Conservation (phyloP, 1,140 invertebrate species). For the Linepithema humile region DNA sequence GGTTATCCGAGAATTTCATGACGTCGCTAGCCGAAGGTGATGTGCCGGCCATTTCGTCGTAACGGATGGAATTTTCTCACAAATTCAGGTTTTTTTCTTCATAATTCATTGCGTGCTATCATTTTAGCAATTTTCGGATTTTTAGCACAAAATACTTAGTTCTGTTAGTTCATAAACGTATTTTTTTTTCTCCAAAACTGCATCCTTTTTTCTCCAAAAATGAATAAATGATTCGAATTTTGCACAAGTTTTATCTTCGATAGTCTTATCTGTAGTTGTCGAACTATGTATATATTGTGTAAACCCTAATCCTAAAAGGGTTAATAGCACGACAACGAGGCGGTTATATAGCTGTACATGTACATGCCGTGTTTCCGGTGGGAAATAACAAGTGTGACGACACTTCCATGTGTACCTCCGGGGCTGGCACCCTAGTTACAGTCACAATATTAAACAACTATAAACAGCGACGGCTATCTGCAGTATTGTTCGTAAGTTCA, state of each 20-base stretch:
- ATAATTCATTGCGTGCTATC: not conserved
- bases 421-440: not conserved
- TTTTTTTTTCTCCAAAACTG: not conserved
- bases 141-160: not conserved
- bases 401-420: conserved; percentile 7
- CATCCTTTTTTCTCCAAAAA: no score
- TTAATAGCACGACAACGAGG: conserved; percentile 30
- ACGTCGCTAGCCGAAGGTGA: not conserved
- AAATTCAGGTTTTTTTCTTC: not conserved
- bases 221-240: no score
- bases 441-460: conserved; percentile 3
- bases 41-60: not conserved
- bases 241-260: not conserved
- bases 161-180: not conserved
- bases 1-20: conserved; percentile 61
- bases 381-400: conserved; percentile 34
- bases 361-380: not conserved
- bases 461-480: conserved; percentile 1
- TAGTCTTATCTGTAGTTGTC: not conserved
- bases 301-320: conserved; percentile 24
- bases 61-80: not conserved
- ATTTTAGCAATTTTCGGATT: not conserved
- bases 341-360: not conserved
- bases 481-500: not conserved
- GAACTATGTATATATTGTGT: not conserved